Base-by-base conservation (phyloP, 2,888 invertebrate species). In the Drosophila mimetica region DNA sequence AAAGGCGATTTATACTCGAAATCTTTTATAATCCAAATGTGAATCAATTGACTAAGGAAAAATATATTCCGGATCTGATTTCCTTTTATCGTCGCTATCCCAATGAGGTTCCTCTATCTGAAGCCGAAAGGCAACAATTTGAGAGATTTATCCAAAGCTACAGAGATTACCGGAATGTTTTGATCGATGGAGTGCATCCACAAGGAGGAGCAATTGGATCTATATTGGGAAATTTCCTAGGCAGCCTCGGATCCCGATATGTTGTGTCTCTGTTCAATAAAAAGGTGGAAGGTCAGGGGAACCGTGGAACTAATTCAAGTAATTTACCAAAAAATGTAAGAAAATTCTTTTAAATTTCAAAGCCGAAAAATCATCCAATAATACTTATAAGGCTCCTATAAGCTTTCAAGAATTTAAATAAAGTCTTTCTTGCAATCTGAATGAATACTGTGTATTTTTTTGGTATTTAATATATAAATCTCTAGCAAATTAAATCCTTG, bases 1-100 rank as follows among this genome's bases (percentile, higher is more conserved):
- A 55, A 1, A 36, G 55, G 2, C n/a, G 0, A 3, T 22, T 9
- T 3, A 36, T 55, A 2, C 25, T 55, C 6, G 25, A 36, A 1
- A 25, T 16, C n/a, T 36, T 36, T 28, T 36, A 55, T 16, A 53
- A 54, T n/a, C 8, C 25, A 6, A n/a, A 16, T 36, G 55, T 36
- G 1, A 53, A 34, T 11, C 7, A 7, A n/a, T 9, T 2, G 3
- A 28, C 54, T 1, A 54, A n/a, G 25, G 25, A n/a, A n/a, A 36
- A 18, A 7, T 18, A 55, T 18, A 11, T 55, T 11, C 36, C 34
- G 2, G 4, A 55, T 25, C 18, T 55, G 25, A 54, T 55, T 5
- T 36, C 25, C 1, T 55, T 55, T n/a, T 36, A 55, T 25, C 55
- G n/a, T 2, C 54, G 54, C 4, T 53, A 55, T n/a, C 54, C 55